Conservation (phyloP, 1,140 invertebrate species). For the Sycobia sp. region DNA sequence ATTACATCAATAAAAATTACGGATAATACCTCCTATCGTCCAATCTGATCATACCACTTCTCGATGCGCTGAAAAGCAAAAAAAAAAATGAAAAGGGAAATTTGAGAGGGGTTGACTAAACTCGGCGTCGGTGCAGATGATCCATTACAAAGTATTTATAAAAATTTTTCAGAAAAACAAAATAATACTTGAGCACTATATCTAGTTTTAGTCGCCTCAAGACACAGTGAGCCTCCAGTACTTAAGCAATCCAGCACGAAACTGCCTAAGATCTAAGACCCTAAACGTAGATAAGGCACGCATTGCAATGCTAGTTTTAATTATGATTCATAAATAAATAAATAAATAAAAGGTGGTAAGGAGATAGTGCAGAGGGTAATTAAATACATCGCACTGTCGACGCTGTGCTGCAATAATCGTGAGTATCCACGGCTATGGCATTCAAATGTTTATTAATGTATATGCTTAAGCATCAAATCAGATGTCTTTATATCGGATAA, state of each 20-base stretch:
- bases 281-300: conserved; percentile 17
- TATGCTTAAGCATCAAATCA: too few relatives aligned
- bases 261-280: conserved; percentile 23
- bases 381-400: too few relatives aligned
- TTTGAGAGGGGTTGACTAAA: background rate
- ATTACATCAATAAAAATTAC: too few relatives aligned
- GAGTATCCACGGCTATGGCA: too few relatives aligned
- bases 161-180: conserved; percentile 1
- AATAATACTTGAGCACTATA: conserved; percentile 4
- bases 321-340: background rate
- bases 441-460: too few relatives aligned
- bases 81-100: conserved; percentile 10
- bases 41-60: conserved; percentile 10
- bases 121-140: background rate
- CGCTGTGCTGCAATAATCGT: too few relatives aligned
- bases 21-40: too few relatives aligned
- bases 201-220: conserved; percentile 23
- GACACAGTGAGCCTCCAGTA: conserved; percentile 20
- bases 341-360: background rate
- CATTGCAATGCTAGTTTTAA: conserved; percentile 14
- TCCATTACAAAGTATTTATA: conserved; percentile 4
- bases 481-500: too few relatives aligned
- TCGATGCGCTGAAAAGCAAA: conserved; percentile 2
- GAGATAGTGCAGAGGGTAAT: background rate
- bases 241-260: conserved; percentile 22